Evolutionary conservation across 2,888 invertebrate genomes (phyloP).

Genomic region (Sphaerophoria taeniata): DNA sequence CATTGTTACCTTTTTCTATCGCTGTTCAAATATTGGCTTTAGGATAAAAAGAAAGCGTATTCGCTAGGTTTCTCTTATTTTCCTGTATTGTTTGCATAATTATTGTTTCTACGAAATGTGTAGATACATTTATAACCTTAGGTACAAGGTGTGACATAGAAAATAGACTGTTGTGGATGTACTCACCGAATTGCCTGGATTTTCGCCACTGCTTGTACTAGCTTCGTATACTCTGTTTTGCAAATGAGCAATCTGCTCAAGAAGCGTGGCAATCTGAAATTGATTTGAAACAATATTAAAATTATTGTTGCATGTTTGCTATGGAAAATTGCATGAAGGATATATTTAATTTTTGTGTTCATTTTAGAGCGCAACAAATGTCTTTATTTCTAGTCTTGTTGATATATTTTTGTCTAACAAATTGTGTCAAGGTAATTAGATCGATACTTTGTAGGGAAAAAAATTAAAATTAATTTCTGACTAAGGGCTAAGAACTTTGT

Average conservation of each 20-base stretch:
- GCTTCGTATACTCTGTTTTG: conserved; percentile 77
- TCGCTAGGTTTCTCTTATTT: conserved; percentile 27
- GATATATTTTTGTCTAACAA: conserved; percentile 11
- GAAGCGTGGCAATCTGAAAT: conserved; percentile 81
- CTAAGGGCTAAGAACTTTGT: not conserved
- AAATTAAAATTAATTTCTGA: conserved; percentile 18
- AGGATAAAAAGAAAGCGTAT: conserved; percentile 64
- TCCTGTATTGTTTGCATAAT: conserved; percentile 19
- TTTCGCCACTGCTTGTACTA: conserved; percentile 76
- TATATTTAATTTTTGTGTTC: conserved; percentile 6
- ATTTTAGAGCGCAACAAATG: not conserved
- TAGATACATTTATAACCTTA: conserved; percentile 20
- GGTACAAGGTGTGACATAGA: conserved; percentile 25
- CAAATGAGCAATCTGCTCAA: conserved; percentile 81
- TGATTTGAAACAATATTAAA: conserved; percentile 48
- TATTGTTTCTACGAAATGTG: conserved; percentile 49
- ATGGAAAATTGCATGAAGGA: conserved; percentile 26
- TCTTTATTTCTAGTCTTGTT: conserved; percentile 21
- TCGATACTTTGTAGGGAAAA: not conserved
- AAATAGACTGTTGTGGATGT: conserved; percentile 2
- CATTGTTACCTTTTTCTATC: conserved; percentile 35
- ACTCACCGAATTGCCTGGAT: conserved; percentile 80
- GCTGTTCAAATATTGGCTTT: conserved; percentile 61
- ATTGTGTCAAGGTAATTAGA: conserved; percentile 51
- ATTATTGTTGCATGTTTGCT: not conserved